Percentiles rank a stretch among this genome's conserved stretches.
Conservation (phyloP, 2,888 invertebrate genomes). For the Fragum whitleyi region DNA sequence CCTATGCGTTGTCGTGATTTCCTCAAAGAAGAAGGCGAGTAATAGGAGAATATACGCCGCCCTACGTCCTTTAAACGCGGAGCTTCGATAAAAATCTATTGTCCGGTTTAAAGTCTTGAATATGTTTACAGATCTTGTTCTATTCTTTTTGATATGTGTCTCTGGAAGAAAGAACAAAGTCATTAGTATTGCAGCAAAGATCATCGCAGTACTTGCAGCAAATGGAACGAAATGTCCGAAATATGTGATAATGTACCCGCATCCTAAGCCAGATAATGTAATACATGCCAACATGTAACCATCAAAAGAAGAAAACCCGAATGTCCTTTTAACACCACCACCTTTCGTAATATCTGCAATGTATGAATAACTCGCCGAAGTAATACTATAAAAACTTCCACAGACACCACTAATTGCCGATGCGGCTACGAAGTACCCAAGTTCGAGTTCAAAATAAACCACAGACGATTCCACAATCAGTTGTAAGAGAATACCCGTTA, state of each 20-base stretch:
- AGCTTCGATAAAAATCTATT: constrained; percentile 31
- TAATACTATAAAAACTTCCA: constrained; percentile 33
- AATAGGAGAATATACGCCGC: constrained; percentile 42
- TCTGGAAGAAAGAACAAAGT: constrained; percentile 38
- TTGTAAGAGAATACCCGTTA: constrained; percentile 45
- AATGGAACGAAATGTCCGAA: constrained; percentile 37
- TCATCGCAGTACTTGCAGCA: background rate
- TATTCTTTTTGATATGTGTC: constrained; percentile 21
- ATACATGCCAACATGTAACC: constrained; percentile 26
- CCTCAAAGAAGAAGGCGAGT: constrained; percentile 31
- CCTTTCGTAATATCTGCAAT: constrained; percentile 59
- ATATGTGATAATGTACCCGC: constrained; percentile 50
- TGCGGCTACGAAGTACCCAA: constrained; percentile 51
- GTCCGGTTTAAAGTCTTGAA: constrained; percentile 16
- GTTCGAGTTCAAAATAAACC: constrained; percentile 60
- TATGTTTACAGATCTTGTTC: constrained; percentile 14
- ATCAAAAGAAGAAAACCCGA: constrained; percentile 46
- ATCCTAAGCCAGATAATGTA: constrained; percentile 36
- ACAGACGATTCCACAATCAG: constrained; percentile 27
- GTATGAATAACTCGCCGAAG: constrained; percentile 42
- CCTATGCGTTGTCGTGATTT: constrained; percentile 5
- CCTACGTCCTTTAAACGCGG: constrained; percentile 21
- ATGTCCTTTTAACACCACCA: constrained; percentile 38
- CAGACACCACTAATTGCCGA: constrained; percentile 54
- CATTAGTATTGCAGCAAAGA: constrained; percentile 3